Evolutionary conservation across 2,888 invertebrate species (phyloP).

Genomic region (Tinea pellionella): DNA sequence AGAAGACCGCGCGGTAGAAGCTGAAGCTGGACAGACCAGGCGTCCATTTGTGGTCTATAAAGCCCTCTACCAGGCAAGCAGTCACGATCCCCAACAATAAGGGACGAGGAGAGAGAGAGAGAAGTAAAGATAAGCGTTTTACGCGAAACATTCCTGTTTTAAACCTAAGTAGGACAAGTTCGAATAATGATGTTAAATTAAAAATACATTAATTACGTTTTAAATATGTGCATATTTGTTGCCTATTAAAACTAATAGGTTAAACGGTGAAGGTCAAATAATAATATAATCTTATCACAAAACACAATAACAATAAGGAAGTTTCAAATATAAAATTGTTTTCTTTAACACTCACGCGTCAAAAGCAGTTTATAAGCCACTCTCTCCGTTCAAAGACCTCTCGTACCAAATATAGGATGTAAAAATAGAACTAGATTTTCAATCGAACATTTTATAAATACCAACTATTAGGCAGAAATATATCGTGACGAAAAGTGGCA

Average conservation of each 20-base stretch:
- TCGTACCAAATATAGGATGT: background rate
- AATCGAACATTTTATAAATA: background rate
- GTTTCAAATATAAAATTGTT: no score
- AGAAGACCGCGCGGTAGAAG: no score
- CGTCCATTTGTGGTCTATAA: no score
- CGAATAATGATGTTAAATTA: background rate
- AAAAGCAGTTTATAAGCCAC: background rate
- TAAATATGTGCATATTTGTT: background rate
- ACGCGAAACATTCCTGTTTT: no score
- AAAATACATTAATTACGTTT: background rate
- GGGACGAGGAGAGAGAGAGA: no score
- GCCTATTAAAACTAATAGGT: background rate
- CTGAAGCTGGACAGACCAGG: no score
- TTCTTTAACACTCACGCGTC: background rate
- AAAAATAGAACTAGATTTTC: background rate
- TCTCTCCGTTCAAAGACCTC: background rate
- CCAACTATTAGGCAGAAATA: background rate
- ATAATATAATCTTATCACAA: background rate
- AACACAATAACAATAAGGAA: background rate
- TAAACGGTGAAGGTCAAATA: background rate
- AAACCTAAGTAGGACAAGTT: background rate
- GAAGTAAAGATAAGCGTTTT: no score
- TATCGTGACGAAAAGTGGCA: no score
- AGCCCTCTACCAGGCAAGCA: no score
- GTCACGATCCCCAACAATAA: no score